phyloP scores from a whole-genome alignment of 2,113 vertebrate species.

The Zosterops lateralis region DNA sequence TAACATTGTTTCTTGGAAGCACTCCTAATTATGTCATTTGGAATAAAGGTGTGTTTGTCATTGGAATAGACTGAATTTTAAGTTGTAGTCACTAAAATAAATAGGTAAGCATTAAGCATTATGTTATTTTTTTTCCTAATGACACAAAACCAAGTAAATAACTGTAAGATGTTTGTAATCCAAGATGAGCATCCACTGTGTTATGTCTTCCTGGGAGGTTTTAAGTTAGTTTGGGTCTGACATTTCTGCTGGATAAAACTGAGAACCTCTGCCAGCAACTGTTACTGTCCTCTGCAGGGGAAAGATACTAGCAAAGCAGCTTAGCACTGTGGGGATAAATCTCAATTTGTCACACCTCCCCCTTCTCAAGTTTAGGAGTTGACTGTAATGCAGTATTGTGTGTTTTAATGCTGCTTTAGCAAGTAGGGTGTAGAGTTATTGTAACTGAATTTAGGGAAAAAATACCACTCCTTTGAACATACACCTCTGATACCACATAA shows the following conservation, averaged over 20 bases:
- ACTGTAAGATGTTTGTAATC: background rate
- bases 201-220: background rate
- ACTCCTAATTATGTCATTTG: background rate
- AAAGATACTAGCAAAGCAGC: slow-evolving; percentile 32
- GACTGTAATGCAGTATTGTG: background rate
- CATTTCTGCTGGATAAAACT: background rate
- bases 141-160: background rate
- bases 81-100: background rate
- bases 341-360: slow-evolving; percentile 24
- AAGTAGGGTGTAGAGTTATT: background rate
- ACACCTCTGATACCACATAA: background rate
- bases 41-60: background rate
- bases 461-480: background rate
- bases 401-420: background rate
- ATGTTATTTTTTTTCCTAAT: background rate
- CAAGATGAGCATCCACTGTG: background rate
- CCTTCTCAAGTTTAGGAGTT: background rate
- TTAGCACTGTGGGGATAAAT: slow-evolving; percentile 10
- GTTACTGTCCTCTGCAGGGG: background rate
- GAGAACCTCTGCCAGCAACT: background rate
- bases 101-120: background rate
- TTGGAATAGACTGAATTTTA: background rate
- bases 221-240: background rate
- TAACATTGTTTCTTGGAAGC: background rate
- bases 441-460: background rate